Conservation (phyloP, 2,888 invertebrate species). For the Heteropelma amictum region DNA sequence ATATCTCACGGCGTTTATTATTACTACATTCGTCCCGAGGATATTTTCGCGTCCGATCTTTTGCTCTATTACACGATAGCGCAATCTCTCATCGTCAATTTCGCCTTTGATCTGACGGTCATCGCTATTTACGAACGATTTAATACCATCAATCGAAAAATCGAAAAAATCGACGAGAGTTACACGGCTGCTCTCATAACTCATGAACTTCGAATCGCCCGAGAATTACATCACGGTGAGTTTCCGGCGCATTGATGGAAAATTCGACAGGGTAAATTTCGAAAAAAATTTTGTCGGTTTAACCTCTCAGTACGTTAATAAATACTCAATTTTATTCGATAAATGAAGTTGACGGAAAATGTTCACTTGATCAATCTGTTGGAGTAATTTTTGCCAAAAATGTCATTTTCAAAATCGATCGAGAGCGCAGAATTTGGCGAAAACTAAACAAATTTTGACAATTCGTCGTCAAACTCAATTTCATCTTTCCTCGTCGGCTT, state of each 20-base stretch:
- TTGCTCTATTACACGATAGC: conserved; percentile 68
- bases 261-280: not conserved
- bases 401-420: not conserved
- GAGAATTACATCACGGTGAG: conserved; percentile 65
- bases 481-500: no score
- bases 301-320: no score
- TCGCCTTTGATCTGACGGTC: conserved; percentile 65
- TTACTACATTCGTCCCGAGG: conserved; percentile 62
- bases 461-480: no score
- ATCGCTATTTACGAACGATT: conserved; percentile 63
- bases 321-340: no score
- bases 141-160: conserved; percentile 60
- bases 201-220: conserved; percentile 62
- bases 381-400: not conserved
- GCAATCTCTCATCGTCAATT: conserved; percentile 65
- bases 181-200: conserved; percentile 58
- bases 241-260: not conserved
- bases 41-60: conserved; percentile 68
- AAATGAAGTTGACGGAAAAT: no score
- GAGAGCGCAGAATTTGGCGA: no score
- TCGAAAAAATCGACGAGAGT: conserved; percentile 55
- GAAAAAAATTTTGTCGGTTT: not conserved
- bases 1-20: conserved; percentile 66
- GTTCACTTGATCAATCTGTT: no score
- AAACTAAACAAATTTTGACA: no score